Evolutionary conservation across 2,113 vertebrate species (phyloP).

Genomic region (Gnathonemus echidnorhynchus): DNA sequence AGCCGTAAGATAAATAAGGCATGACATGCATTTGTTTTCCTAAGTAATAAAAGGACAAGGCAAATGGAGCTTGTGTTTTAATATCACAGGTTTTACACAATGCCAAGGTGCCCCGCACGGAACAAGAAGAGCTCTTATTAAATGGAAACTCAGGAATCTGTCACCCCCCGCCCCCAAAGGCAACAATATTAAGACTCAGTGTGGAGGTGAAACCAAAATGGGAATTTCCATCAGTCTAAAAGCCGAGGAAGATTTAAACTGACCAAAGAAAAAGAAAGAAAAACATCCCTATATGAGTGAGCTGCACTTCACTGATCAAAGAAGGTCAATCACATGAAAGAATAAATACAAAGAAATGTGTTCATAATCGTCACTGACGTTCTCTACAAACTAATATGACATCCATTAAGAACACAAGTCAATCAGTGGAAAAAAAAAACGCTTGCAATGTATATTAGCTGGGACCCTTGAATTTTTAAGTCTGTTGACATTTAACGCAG

Average conservation of each 20-base stretch:
- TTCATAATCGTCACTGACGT: not conserved
- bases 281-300: not conserved
- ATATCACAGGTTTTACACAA: not conserved
- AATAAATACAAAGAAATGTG: not conserved
- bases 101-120: not conserved
- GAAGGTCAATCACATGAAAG: not conserved
- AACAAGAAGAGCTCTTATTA: slow-evolving; percentile 2
- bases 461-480: not conserved
- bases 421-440: not conserved
- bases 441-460: not conserved
- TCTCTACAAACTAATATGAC: not conserved
- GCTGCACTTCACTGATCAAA: not conserved
- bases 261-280: not conserved
- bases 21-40: not conserved
- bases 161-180: not conserved
- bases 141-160: not conserved
- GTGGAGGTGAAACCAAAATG: not conserved
- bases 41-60: not conserved
- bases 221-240: not conserved
- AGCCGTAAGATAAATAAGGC: not conserved
- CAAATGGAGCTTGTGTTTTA: not conserved
- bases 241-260: not conserved
- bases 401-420: not conserved
- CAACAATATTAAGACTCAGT: not conserved
- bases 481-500: not conserved